Base-by-base conservation (phyloP, 2,888 invertebrate genomes). In the Agrilus mali region DNA sequence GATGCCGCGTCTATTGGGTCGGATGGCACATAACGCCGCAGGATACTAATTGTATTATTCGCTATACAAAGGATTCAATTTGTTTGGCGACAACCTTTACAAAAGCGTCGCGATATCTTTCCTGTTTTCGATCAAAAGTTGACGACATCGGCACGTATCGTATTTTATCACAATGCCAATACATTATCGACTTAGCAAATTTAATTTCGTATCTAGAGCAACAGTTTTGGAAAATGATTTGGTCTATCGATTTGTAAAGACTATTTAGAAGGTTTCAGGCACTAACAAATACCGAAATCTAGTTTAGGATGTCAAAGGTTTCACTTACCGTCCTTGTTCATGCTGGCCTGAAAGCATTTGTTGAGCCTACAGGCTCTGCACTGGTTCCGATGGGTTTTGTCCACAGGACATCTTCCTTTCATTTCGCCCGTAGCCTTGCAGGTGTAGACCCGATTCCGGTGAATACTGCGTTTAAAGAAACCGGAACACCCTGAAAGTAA, bases 371-470 rank as follows among this genome's bases (percentile, higher is more conserved):
- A 96, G 52, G 95, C 94, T 48, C 96, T 76, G 69, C 95, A 96
- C 71, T 96, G 95, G 73, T 96, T 96, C 47, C 95, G 74, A 65
- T 94, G 94, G 0, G 94, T 94, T 72, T 95, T 95, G 73, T 96
- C 95, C 43, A 96, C 90, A 7, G 93, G 92, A 65, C 95, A 96
- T 47, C 87, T 79, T 43, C 93, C 94, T 67, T 90, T 90, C 67
- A 86, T 73, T 57, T 90, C 88, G 32, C 93, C 94, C 45, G 90
- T 88, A 7, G 90, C 94, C 69, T 96, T 96, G 71, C 96, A 96
- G 17, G 93, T 92, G 73, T 96, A 96, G 59, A 93, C 89, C 15
- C 96, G 80, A 69, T 94, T 94, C 43, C 93, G 77, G 66, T 96
- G 90, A 57, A 96, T 96, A 60, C 94, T 94, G 51, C 96, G 77